These are phyloP conservation scores for Antennarius striatus DNA, from an alignment of 2,113 vertebrate species.

Conservation along the genomic window DNA sequence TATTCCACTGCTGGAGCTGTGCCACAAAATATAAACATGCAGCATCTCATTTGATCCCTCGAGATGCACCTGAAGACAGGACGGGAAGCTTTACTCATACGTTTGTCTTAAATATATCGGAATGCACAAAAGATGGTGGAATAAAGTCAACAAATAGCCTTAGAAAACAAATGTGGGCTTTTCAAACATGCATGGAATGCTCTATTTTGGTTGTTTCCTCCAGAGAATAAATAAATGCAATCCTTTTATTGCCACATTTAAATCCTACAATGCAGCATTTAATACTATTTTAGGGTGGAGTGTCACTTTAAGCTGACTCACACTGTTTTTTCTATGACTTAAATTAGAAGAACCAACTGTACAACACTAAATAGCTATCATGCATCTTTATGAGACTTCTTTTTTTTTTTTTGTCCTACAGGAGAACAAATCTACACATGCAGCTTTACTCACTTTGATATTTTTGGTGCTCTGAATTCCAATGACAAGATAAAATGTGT, in stretches of 20 bases:
- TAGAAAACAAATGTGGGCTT: background rate
- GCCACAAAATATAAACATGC: too few species aligned
- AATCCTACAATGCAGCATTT: slow-evolving; percentile 3
- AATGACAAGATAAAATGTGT: background rate
- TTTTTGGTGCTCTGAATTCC: slow-evolving; percentile 5
- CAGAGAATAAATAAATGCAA: too few species aligned
- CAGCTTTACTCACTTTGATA: slow-evolving; percentile 13
- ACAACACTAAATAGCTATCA: slow-evolving; percentile 41
- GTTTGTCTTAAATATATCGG: too few species aligned
- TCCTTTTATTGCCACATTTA: background rate
- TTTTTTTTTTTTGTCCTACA: background rate
- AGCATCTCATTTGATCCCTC: too few species aligned
- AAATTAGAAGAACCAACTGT: slow-evolving; percentile 25
- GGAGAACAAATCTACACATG: slow-evolving; percentile 5
- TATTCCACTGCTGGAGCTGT: too few species aligned
- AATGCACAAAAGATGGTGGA: too few species aligned
- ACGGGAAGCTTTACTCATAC: too few species aligned
- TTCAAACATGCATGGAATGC: too few species aligned
- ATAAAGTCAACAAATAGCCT: background rate
- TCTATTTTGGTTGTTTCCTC: too few species aligned
- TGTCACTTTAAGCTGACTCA: slow-evolving; percentile 17
- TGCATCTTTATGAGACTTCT: slow-evolving; percentile 17
- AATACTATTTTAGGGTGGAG: slow-evolving; percentile 20
- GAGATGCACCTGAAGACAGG: too few species aligned
- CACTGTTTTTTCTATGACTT: slow-evolving; percentile 38